A percentile compares a stretch with the other conserved stretches of the same genome.
These are phyloP conservation scores for Caenorhabditis brenneri DNA, from an alignment of 1,140 invertebrate genomes.

Conservation along the genomic window DNA sequence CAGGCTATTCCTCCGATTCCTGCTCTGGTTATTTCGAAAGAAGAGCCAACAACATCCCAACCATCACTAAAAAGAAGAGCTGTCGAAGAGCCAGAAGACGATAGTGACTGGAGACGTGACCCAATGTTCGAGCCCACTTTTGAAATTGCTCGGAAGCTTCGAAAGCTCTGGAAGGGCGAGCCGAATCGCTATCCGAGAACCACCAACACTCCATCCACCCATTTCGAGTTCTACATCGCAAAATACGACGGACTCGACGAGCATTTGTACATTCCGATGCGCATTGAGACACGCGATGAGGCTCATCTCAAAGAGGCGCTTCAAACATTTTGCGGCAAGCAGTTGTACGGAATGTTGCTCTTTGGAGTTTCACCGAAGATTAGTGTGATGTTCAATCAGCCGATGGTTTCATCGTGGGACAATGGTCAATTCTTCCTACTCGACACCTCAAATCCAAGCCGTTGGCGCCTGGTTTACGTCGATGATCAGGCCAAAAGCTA, in stretches of 20 bases:
- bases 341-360: neutral
- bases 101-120: neutral
- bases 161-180: neutral
- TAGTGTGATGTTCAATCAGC: neutral
- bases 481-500: neutral
- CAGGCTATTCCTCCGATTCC: too few species aligned
- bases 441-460: neutral
- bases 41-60: neutral
- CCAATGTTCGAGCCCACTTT: conserved; percentile 16
- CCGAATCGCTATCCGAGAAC: neutral
- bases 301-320: neutral
- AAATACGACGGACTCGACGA: neutral
- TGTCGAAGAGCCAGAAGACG: neutral
- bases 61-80: neutral
- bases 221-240: conserved; percentile 5
- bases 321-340: neutral
- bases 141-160: neutral
- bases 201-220: neutral
- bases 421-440: conserved; percentile 19
- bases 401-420: neutral
- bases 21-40: too few species aligned
- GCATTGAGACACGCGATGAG: neutral
- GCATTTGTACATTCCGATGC: neutral
- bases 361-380: neutral
- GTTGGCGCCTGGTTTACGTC: neutral